These are phyloP conservation scores for Spinus pinus DNA, from an alignment of 2,797 vertebrate genomes.

Conservation along the genomic window DNA sequence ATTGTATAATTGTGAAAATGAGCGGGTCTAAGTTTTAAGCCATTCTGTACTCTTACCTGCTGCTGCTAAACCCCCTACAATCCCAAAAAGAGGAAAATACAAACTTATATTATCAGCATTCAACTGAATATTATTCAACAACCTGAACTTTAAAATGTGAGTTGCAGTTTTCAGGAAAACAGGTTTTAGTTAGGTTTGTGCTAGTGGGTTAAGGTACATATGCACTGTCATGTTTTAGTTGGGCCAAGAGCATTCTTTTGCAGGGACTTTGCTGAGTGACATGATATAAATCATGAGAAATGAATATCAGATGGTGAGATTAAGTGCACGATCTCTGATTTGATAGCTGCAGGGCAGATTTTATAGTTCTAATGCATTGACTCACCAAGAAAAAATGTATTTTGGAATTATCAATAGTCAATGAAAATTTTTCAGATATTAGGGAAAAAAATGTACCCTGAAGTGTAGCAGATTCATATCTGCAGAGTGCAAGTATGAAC, in stretches of 20 bases:
- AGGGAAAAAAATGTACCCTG: fast-evolving
- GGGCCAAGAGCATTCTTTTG: neutral
- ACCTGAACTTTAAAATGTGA: neutral
- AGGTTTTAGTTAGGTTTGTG: neutral
- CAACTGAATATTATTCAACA: neutral
- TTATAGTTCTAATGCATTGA: neutral
- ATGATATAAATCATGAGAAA: neutral
- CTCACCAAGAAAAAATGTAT: neutral
- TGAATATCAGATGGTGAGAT: neutral
- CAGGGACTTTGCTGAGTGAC: neutral
- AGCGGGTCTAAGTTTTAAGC: neutral
- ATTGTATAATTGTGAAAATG: neutral
- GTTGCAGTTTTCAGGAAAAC: neutral
- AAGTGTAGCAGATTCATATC: neutral
- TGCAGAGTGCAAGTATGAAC: neutral
- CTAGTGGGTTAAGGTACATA: neutral
- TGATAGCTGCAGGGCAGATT: neutral
- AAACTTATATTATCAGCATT: neutral
- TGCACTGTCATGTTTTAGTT: neutral
- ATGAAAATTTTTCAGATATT: neutral
- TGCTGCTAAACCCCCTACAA: neutral
- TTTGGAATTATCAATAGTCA: neutral
- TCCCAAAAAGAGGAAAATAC: neutral
- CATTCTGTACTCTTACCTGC: neutral
- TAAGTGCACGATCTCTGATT: neutral